Conservation (phyloP, 1,140 invertebrate species). For the Sipha flava region DNA sequence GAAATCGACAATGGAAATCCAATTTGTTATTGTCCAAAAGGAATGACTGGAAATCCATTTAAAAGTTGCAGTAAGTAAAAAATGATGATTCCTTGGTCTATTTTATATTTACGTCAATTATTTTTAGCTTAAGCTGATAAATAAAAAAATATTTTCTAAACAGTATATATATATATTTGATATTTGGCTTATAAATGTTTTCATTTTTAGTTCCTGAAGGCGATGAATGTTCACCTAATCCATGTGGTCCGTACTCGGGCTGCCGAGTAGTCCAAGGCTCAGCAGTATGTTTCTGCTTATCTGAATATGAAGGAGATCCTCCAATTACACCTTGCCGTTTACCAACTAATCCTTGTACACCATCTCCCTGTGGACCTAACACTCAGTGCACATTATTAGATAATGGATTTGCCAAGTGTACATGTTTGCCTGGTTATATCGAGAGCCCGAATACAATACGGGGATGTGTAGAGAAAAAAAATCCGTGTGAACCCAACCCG, state of each 20-base stretch:
- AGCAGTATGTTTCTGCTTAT: constrained; percentile 73
- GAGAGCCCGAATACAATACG: constrained; percentile 80
- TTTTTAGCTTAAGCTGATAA: too few relatives aligned
- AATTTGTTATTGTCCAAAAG: constrained; percentile 81
- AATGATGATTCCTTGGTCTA: too few relatives aligned
- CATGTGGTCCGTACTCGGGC: constrained; percentile 72
- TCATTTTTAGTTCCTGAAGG: constrained; percentile 69
- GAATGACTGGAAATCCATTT: constrained; percentile 83
- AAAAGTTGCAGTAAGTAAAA: constrained; percentile 75
- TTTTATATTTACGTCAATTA: too few relatives aligned
- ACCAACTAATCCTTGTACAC: constrained; percentile 67
- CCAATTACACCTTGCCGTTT: constrained; percentile 56
- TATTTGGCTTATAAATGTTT: neutral
- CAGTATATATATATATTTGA: neutral
- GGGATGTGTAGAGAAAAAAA: constrained; percentile 65
- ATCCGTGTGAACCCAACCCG: constrained; percentile 71
- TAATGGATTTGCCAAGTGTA: constrained; percentile 81
- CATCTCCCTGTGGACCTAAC: constrained; percentile 78
- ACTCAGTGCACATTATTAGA: constrained; percentile 69
- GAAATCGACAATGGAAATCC: constrained; percentile 77
- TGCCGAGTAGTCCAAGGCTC: constrained; percentile 62
- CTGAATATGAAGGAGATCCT: constrained; percentile 79
- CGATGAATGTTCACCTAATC: constrained; percentile 70
- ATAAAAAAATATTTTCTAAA: too few relatives aligned
- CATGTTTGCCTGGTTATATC: constrained; percentile 69